Evolutionary conservation across 2,113 vertebrate species (phyloP).

Genomic region (Siphamia tubifer): DNA sequence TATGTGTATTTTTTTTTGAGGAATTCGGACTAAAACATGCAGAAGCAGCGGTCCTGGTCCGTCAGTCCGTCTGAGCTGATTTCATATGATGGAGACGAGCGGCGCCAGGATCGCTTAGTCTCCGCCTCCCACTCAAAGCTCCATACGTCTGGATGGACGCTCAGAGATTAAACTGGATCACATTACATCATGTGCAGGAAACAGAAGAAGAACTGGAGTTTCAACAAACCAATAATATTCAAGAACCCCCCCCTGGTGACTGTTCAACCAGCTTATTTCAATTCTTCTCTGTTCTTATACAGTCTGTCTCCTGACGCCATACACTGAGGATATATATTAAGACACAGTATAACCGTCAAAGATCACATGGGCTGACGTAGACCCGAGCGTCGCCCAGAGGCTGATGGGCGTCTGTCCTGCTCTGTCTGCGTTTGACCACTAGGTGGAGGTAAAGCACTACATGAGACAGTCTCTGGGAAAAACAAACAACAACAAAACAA

Average conservation of each 20-base stretch:
- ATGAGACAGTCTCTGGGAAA: slow-evolving; percentile 54
- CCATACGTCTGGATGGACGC: too few relatives aligned
- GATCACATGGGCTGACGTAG: too few relatives aligned
- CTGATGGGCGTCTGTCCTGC: slow-evolving; percentile 2
- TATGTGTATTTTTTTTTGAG: too few relatives aligned
- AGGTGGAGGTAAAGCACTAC: slow-evolving; percentile 67
- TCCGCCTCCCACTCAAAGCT: neutral
- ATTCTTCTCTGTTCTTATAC: slow-evolving; percentile 41
- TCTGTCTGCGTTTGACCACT: slow-evolving; percentile 55
- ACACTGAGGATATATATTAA: slow-evolving; percentile 72
- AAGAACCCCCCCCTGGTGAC: neutral
- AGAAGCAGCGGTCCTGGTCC: neutral
- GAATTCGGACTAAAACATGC: slow-evolving; percentile 2
- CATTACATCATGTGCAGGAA: slow-evolving; percentile 68
- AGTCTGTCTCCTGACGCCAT: slow-evolving; percentile 50
- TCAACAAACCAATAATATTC: slow-evolving; percentile 32
- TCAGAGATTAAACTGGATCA: slow-evolving; percentile 62
- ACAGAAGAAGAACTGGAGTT: slow-evolving; percentile 49
- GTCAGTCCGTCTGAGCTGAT: neutral
- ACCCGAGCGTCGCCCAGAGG: slow-evolving; percentile 6
- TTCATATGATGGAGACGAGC: neutral
- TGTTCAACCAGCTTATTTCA: slow-evolving; percentile 52
- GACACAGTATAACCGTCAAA: slow-evolving; percentile 63
- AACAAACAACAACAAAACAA: too few relatives aligned
- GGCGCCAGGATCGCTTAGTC: neutral